Evolutionary conservation across 2,888 invertebrate species (phyloP), one percentile per base, ranked within the genome.

Genomic region (Celastrina argiolus): DNA sequence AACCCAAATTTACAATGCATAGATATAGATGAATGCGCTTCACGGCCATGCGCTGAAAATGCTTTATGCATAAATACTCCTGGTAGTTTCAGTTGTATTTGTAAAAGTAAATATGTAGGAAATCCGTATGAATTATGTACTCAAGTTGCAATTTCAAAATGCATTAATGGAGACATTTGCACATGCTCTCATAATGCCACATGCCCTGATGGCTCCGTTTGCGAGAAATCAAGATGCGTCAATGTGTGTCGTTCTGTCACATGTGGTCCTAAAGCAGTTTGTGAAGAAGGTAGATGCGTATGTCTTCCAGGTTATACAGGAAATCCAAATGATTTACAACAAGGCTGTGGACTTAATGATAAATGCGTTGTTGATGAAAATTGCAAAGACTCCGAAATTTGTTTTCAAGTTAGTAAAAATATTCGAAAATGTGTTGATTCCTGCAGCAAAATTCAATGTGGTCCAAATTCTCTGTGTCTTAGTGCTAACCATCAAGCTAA

Each of bases 61-160:
- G 97, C 98, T 0, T 94, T 95, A 56, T 98, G 98, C 79, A 95
- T 97, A 71, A 98, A 98, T 81, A 96, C 96, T 0, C 93, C 95
- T 14, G 98, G 98, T 65, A 95, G 96, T 75, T 98, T 95, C 81
- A 97, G 97, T 79, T 98, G 98, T 81, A 93, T 96, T 51, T 98
- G 98, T 79, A 94, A 96, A 79, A 95, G 95, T 70, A 95, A 95
- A 63, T 95, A 94, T 80, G 94, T 95, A 68, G 97, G 97, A 63
- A 97, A 98, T 92, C 97, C 98, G 0, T 97, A 97, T 78, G 93
- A 94, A 70, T 94, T 95, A 77, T 97, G 97, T 78, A 94, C 95
- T 56, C 92, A 93, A 78, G 91, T 95, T 26, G 93, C 94, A 73
- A 92, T 94, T 58, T 93, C 94, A 16, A 93, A 94, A 73, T 97